Evolutionary conservation across 2,797 vertebrate species (phyloP), one percentile per base, ranked within the genome.

Genomic region (Chloroceryle amazona): DNA sequence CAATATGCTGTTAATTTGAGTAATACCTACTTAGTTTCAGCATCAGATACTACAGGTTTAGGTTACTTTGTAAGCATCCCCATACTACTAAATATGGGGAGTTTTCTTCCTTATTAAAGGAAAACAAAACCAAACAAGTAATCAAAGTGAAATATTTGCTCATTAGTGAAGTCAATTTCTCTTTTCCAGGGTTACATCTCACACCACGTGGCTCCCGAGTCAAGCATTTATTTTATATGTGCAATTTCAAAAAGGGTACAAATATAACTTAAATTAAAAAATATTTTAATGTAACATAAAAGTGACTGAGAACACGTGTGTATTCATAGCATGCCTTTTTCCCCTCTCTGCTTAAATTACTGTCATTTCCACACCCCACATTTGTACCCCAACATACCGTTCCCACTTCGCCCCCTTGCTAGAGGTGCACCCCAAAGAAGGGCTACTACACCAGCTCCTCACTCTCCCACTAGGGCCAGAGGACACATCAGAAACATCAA

Each of bases 71-170:
- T 28, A 80, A 80, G 37, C 21, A 37, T 25, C 12, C 13, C 21
- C 4, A 5, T 29, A 55, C 37, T 21, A 72, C n/a, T 46, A 18
- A 63, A 54, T 11, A 66, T 0, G 0, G 3, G 14, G 8, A 62
- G 46, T 46, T 83, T 63, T 67, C 41, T 86, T 60, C n/a, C 17
- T 61, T 51, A 26, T 51, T 28, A 51, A 51, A 49, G 47, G 47
- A 49, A 49, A 49, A 26, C 25, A 51, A 28, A 51, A 28, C 25
- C 25, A 51, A 26, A 51, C 25, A 51, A 51, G 8, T 51, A 51
- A 67, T 55, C 21, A 49, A 29, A 18, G 8, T 25, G 7, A 88
- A 94, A 66, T 28, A 85, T 16, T 37, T 93, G 35, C 41, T 79
- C 26, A 49, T 75, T 82, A 51, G 49, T 25, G 71, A 58, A 51